Percentiles rank a stretch among this genome's conserved stretches.
These are phyloP conservation scores for Monomorium pharaonis DNA, from an alignment of 1,140 invertebrate genomes.

Conservation along the genomic window DNA sequence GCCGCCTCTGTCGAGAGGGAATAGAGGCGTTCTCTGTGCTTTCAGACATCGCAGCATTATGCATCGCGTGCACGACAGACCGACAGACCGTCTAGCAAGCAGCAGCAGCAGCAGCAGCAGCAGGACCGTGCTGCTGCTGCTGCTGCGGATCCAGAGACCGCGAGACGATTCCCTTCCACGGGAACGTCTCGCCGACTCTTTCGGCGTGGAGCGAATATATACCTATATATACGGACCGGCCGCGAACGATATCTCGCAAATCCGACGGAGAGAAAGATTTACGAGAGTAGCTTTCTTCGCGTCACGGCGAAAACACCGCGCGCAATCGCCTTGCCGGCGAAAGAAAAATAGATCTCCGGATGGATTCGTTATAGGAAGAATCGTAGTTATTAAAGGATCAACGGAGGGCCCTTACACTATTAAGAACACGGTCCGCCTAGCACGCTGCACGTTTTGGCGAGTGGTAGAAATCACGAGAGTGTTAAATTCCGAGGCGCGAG, in stretches of 20 bases:
- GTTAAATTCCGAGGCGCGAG: conserved; percentile 34
- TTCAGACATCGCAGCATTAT: conserved; percentile 70
- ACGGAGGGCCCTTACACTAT: too few species aligned
- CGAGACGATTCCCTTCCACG: not conserved
- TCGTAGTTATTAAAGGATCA: conserved; percentile 25
- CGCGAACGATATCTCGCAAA: conserved; percentile 16
- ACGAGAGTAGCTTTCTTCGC: conserved; percentile 27
- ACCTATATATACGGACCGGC: not conserved
- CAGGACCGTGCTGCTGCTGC: too few species aligned
- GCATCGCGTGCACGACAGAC: conserved; percentile 62
- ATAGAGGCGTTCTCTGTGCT: conserved; percentile 72
- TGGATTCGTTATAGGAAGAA: not conserved
- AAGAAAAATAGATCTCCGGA: conserved; percentile 5
- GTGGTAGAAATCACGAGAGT: not conserved
- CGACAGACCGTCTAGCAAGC: conserved; percentile 57
- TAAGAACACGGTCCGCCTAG: not conserved
- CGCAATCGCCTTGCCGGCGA: not conserved
- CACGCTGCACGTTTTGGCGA: not conserved
- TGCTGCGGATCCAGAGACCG: not conserved
- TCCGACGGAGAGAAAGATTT: conserved; percentile 45
- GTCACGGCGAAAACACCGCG: not conserved
- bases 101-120: too few species aligned
- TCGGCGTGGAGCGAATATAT: too few species aligned
- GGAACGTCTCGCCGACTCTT: not conserved
- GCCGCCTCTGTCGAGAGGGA: conserved; percentile 69